Evolutionary conservation across 2,888 invertebrate species (phyloP).

Genomic region (Megaustenia siamemsis): DNA sequence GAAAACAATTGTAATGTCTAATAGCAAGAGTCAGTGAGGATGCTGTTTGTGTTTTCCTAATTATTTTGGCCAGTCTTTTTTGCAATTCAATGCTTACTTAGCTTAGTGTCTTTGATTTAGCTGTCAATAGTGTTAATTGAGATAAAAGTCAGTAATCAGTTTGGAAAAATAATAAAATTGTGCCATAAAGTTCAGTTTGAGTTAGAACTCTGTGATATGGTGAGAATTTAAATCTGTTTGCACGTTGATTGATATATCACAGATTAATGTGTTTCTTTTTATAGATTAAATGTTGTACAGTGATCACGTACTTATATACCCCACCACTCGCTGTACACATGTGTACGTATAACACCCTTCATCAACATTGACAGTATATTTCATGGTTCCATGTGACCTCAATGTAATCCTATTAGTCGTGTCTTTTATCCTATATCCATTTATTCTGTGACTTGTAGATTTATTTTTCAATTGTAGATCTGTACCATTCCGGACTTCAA

Average conservation of each 20-base stretch:
- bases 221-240: no score
- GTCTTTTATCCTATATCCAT: neutral
- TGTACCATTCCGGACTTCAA: no score
- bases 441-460: neutral
- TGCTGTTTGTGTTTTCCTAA: no score
- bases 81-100: no score
- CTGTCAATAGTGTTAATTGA: no score
- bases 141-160: no score
- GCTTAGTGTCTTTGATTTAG: no score
- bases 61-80: no score
- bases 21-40: no score
- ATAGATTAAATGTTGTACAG: neutral
- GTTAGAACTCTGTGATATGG: no score
- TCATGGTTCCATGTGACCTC: neutral
- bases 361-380: neutral
- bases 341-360: neutral
- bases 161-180: neutral
- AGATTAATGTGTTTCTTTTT: neutral
- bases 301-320: neutral
- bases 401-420: constrained; percentile 20
- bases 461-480: no score
- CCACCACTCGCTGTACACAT: neutral
- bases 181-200: neutral
- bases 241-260: neutral
- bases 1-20: no score